Evolutionary conservation across 2,888 invertebrate genomes (phyloP).

Genomic region (Macroteleia sp.): DNA sequence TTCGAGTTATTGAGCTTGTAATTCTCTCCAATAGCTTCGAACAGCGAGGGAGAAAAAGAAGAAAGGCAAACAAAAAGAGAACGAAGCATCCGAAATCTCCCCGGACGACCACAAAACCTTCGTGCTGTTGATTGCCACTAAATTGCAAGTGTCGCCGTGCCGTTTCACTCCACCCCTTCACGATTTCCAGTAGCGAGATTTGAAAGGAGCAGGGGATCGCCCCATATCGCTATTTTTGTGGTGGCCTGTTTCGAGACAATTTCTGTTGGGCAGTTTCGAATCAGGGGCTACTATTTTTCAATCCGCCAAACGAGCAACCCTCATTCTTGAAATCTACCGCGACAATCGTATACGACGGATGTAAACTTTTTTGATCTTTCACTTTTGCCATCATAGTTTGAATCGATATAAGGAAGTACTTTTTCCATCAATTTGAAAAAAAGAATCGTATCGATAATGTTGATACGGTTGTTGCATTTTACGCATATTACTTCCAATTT

Average conservation of each 20-base stretch:
- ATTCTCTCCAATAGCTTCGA: slow-evolving; percentile 35
- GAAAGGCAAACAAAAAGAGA: slow-evolving; percentile 78
- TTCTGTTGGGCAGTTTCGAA: slow-evolving; percentile 69
- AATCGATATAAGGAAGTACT: slow-evolving; percentile 1
- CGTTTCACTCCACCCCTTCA: slow-evolving; percentile 62
- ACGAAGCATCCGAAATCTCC: slow-evolving; percentile 78
- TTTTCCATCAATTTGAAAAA: not conserved
- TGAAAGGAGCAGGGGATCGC: slow-evolving; percentile 61
- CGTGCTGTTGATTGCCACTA: slow-evolving; percentile 81
- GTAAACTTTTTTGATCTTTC: slow-evolving; percentile 22
- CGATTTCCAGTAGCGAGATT: slow-evolving; percentile 54
- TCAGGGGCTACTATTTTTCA: slow-evolving; percentile 70
- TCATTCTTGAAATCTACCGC: slow-evolving; percentile 34
- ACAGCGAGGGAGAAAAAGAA: slow-evolving; percentile 35
- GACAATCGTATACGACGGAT: slow-evolving; percentile 19
- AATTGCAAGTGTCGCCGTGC: slow-evolving; percentile 76
- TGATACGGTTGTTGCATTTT: no score
- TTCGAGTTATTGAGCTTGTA: slow-evolving; percentile 57
- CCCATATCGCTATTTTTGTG: slow-evolving; percentile 69
- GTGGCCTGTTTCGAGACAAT: slow-evolving; percentile 73
- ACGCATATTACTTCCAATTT: no score
- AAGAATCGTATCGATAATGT: no score
- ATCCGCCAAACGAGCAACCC: slow-evolving; percentile 64
- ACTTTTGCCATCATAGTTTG: slow-evolving; percentile 10
- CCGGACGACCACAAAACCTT: slow-evolving; percentile 81